Conservation (phyloP, 2,888 invertebrate genomes). For the Drosophila austrosaltans region DNA sequence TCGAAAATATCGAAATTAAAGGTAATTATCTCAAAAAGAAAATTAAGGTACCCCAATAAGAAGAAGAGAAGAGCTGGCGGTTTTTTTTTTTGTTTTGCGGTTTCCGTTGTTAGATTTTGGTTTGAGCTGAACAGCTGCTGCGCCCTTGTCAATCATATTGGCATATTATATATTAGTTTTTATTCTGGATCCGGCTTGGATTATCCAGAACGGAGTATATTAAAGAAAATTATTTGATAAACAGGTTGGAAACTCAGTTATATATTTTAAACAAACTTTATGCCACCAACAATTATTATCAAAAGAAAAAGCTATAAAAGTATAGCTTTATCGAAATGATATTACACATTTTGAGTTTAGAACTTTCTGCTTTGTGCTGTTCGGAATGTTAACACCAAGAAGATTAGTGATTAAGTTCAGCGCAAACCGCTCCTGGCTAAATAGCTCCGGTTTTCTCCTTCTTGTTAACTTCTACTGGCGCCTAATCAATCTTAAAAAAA, state of each 20-base stretch:
- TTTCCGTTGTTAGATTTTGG: constrained; percentile 51
- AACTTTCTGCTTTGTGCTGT: no score
- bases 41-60: constrained; percentile 58
- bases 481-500: constrained; percentile 24
- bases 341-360: no score
- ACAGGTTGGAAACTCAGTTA: background rate
- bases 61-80: constrained; percentile 21
- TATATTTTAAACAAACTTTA: no score
- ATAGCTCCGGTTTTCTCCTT: background rate
- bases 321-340: no score
- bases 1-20: constrained; percentile 26
- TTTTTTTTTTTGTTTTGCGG: constrained; percentile 52
- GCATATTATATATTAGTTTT: background rate
- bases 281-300: no score
- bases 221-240: background rate
- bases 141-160: constrained; percentile 45
- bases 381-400: background rate
- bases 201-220: background rate
- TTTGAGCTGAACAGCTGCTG: constrained; percentile 25
- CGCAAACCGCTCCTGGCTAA: background rate
- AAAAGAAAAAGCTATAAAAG: no score
- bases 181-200: background rate
- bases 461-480: constrained; percentile 9
- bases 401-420: background rate
- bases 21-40: constrained; percentile 57